phyloP scores from a whole-genome alignment of 2,113 vertebrate species.

The Mastomys coucha region DNA sequence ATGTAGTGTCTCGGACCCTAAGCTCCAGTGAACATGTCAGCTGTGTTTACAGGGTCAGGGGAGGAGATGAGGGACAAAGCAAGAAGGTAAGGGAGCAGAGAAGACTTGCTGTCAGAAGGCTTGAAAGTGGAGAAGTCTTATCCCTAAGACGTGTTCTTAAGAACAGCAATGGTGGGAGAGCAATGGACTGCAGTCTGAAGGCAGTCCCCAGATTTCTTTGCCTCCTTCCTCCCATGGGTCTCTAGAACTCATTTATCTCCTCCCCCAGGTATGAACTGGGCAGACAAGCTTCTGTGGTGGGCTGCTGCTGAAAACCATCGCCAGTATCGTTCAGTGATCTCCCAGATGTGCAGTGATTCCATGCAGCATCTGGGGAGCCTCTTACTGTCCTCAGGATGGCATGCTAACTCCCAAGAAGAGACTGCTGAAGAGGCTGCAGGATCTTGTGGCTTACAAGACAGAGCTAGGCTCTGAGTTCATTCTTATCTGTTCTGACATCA shows the following conservation, averaged over 20 bases:
- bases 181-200: not conserved
- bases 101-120: not conserved
- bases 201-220: too few relatives aligned
- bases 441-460: not conserved
- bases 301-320: not conserved
- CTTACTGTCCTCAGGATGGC: not conserved
- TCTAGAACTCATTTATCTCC: not conserved
- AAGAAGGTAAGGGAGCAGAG: not conserved
- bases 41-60: not conserved
- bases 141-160: not conserved
- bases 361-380: too few relatives aligned
- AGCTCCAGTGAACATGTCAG: not conserved
- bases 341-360: too few relatives aligned
- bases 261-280: not conserved
- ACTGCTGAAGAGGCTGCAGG: not conserved
- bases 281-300: not conserved
- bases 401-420: not conserved
- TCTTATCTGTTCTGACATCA: not conserved
- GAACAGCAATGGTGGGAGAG: fast-evolving
- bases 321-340: not conserved
- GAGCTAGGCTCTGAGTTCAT: not conserved
- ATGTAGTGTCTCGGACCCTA: not conserved
- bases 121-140: not conserved
- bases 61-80: not conserved
- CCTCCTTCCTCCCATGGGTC: not conserved